phyloP scores from a whole-genome alignment of 2,113 vertebrate genomes.

The Astur gentilis region DNA sequence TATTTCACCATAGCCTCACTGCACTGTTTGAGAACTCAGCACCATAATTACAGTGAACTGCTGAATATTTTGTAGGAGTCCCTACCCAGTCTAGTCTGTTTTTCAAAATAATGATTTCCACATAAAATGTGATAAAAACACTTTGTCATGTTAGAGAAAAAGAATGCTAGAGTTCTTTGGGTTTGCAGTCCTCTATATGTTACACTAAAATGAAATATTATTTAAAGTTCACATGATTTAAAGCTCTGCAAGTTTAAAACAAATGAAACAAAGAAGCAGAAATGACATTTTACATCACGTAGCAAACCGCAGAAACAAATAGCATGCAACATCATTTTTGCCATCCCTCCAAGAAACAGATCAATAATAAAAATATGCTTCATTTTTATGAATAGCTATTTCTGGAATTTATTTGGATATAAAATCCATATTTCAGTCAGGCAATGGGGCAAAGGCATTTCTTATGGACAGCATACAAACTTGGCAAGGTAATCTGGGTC shows the following conservation, averaged over 20 bases:
- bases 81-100: background rate
- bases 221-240: background rate
- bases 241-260: background rate
- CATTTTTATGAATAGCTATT: background rate
- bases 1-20: background rate
- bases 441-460: background rate
- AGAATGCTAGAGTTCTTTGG: background rate
- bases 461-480: background rate
- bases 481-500: background rate
- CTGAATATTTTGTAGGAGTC: background rate
- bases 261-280: background rate
- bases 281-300: background rate
- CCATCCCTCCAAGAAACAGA: background rate
- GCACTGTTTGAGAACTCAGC: background rate
- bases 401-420: background rate
- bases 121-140: background rate
- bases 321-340: background rate
- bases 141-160: background rate
- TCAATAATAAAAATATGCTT: conserved; percentile 30
- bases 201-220: background rate
- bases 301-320: background rate
- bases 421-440: background rate
- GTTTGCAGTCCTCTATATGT: background rate
- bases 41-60: background rate
- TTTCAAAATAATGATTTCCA: background rate